Conservation (phyloP, 2,113 vertebrate genomes). For the Entosphenus tridentatus region DNA sequence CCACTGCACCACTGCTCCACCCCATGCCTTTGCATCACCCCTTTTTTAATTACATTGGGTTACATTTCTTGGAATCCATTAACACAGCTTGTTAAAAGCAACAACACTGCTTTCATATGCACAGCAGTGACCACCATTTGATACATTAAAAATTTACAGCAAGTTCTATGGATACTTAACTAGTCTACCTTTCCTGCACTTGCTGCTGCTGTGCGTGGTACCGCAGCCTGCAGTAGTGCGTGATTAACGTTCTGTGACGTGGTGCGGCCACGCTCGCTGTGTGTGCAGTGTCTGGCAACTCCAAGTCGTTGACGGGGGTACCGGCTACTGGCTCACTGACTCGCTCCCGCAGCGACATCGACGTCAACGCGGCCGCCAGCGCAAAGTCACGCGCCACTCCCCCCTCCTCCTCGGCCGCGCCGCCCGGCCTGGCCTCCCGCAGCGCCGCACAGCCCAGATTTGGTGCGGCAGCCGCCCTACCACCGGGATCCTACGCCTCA, state of each 20-base stretch:
- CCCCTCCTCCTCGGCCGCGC: background rate
- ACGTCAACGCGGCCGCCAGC: conserved; percentile 80
- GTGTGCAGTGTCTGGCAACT: background rate
- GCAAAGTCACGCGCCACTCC: conserved; percentile 66
- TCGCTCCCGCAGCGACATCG: conserved; percentile 81
- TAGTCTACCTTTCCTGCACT: too few species aligned
- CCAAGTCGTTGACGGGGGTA: conserved; percentile 15
- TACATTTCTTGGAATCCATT: too few species aligned
- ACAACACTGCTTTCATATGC: too few species aligned
- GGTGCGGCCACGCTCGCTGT: too few species aligned
- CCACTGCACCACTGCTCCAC: too few species aligned
- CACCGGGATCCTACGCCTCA: conserved; percentile 88
- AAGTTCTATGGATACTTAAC: too few species aligned
- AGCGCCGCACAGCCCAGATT: conserved; percentile 32
- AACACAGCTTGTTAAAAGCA: too few species aligned
- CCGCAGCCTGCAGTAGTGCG: conserved; percentile 49
- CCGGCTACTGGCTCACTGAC: conserved; percentile 61
- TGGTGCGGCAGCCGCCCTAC: conserved; percentile 63
- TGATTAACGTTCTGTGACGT: conserved; percentile 18
- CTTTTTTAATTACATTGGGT: too few species aligned
- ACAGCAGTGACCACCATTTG: too few species aligned
- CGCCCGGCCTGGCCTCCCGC: conserved; percentile 22
- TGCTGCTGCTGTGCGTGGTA: background rate
- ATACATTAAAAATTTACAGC: too few species aligned
- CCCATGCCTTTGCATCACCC: too few species aligned